These are phyloP conservation scores for Indri indri DNA, from an alignment of 2,113 vertebrate species.

Conservation along the genomic window DNA sequence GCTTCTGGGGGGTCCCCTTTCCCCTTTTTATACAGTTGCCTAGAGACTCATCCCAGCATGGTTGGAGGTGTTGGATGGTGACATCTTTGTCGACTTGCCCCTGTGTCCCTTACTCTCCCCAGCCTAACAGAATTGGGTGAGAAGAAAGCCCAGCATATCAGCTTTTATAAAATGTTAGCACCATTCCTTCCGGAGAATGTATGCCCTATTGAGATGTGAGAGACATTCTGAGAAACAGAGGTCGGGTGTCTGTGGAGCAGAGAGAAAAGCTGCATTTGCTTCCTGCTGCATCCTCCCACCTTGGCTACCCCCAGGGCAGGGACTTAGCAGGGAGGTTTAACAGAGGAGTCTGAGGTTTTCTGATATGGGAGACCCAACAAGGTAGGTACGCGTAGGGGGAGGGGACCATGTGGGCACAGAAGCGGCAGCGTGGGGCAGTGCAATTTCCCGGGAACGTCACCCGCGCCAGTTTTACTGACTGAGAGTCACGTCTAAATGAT, in stretches of 20 bases:
- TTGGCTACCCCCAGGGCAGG: accelerated
- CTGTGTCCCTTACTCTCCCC: not conserved
- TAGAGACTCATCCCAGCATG: not conserved
- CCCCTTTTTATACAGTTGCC: accelerated
- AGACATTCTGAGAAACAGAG: not conserved
- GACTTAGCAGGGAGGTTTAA: not conserved
- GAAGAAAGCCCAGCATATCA: not conserved
- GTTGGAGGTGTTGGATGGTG: not conserved
- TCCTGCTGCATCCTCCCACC: not conserved
- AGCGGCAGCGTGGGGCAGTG: too few relatives aligned
- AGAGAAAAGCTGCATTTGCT: not conserved
- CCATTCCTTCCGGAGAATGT: not conserved
- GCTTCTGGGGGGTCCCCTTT: not conserved
- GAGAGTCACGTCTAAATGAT: not conserved
- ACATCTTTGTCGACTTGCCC: not conserved
- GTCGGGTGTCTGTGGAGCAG: not conserved
- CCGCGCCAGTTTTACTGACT: accelerated
- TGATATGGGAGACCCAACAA: accelerated
- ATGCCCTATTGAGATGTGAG: not conserved
- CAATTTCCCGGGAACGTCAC: not conserved
- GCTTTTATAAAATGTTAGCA: not conserved
- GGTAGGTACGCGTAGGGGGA: accelerated
- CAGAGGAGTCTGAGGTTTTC: not conserved
- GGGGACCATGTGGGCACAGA: not conserved
- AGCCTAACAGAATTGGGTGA: not conserved